Conservation (phyloP, 2,888 invertebrate genomes). For the Caenorhabditis virilis region DNA sequence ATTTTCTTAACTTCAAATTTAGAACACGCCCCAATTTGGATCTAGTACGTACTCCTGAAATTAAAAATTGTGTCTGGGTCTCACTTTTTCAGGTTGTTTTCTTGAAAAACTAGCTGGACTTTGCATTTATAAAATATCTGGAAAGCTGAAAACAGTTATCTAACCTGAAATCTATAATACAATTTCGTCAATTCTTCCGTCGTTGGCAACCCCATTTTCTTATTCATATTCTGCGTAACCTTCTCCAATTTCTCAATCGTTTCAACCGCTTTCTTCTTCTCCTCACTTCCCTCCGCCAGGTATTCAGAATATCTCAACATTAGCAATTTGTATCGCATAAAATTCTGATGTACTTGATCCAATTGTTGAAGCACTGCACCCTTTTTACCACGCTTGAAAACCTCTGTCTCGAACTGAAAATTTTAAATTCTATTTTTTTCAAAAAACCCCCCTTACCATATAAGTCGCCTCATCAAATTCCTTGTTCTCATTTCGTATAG, state of each 20-base stretch:
- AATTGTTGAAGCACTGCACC: conserved; percentile 56
- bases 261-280: conserved; percentile 21
- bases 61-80: too few relatives aligned
- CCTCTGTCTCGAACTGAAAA: conserved; percentile 52
- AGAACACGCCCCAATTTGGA: too few relatives aligned
- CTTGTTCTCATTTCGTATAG: conserved; percentile 53
- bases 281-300: conserved; percentile 10
- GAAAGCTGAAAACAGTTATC: too few relatives aligned
- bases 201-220: conserved; percentile 54
- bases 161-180: conserved; percentile 56
- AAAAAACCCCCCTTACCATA: conserved; percentile 19
- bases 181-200: conserved; percentile 52
- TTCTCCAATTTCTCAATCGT: conserved; percentile 54
- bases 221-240: conserved; percentile 56
- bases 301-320: conserved; percentile 59
- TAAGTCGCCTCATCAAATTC: conserved; percentile 63
- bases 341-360: conserved; percentile 60
- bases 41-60: too few relatives aligned
- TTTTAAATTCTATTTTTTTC: neutral
- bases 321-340: conserved; percentile 60
- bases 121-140: too few relatives aligned
- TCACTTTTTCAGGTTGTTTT: too few relatives aligned
- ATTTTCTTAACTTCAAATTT: too few relatives aligned
- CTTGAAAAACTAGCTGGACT: too few relatives aligned
- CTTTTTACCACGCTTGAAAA: conserved; percentile 48